Base-by-base conservation (phyloP, 2,113 vertebrate genomes). In the Gavia stellata region DNA sequence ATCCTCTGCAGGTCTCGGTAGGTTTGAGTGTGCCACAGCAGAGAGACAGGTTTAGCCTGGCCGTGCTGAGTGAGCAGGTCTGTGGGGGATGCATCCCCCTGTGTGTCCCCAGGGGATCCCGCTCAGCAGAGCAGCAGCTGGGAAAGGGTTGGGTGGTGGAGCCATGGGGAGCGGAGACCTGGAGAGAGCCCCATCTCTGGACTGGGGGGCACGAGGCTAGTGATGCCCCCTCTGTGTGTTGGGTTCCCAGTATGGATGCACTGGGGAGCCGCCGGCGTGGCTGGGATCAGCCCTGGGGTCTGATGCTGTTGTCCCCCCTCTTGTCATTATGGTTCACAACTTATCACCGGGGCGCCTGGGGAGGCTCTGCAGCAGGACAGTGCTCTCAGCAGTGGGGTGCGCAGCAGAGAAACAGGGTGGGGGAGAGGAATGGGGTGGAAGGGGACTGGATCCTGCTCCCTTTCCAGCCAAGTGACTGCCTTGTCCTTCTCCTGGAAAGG, bases 91-190 rank as follows among this genome's bases (percentile, higher is more conserved):
- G 47, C n/a, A 36, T 29, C n/a, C 26, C 18, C 13, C 6, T 3
- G 0, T 28, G 31, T 42, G 34, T 28, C n/a, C 44, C 26, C 0
- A 0, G 6, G n/a, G 21, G 20, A 33, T 61, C 33, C 26, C 3
- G 1, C n/a, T 33, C 28, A 63, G 47, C 12, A 20, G 26, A 77
- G 14, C 14, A 49, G 29, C 29, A 50, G n/a, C 14, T 58, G 40
- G 45, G 42, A 49, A 59, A 73, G 31, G 53, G 34, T 7, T 78
- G 56, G 18, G 31, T 62, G 38, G 17, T 59, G 49, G 45, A 63
- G 36, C 14, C 34, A 14, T 12, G 44, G 38, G 33, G 49, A 44
- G 5, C 0, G 0, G 45, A 65, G 17, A 44, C 29, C 31, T 61
- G 31, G 63, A 47, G 38, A 66, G 63, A 71, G 17, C 13, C 21